Evolutionary conservation across 2,888 invertebrate genomes (phyloP).

Genomic region (Rhogogaster chlorosoma): DNA sequence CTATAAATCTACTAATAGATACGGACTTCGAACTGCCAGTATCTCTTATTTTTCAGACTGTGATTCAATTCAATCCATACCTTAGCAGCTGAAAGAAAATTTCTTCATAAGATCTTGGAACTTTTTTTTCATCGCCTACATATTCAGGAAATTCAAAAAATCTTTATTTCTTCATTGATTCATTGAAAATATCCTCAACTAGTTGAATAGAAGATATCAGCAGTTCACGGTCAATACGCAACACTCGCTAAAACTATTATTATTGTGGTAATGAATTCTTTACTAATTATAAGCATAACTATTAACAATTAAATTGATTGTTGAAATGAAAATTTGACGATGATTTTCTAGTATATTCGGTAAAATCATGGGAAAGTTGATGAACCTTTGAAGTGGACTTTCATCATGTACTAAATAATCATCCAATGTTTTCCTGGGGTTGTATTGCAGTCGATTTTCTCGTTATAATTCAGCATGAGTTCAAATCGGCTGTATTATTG

Average conservation of each 20-base stretch:
- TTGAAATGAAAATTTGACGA: neutral
- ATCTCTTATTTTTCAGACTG: conserved; percentile 37
- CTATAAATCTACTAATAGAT: conserved; percentile 32
- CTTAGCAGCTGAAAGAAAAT: neutral
- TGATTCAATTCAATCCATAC: neutral
- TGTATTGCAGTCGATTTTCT: neutral
- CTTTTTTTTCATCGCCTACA: neutral
- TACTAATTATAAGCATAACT: neutral
- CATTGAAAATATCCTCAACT: neutral
- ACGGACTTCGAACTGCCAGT: conserved; percentile 43
- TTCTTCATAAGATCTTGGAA: neutral
- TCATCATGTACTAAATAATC: conserved; percentile 2
- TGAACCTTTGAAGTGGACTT: neutral
- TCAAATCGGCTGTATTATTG: neutral
- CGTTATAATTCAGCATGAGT: neutral
- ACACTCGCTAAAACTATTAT: conserved; percentile 44
- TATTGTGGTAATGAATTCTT: conserved; percentile 29
- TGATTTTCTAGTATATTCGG: conserved; percentile 9
- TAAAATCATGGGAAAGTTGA: neutral
- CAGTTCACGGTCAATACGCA: conserved; percentile 39
- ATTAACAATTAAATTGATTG: conserved; percentile 19
- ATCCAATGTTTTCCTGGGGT: neutral
- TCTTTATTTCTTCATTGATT: neutral
- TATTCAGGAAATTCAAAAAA: neutral
- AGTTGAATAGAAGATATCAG: conserved; percentile 27